Percentiles rank a stretch among this genome's conserved stretches.
phyloP scores from a whole-genome alignment of 1,140 invertebrate genomes.

The Anoplophora glabripennis region DNA sequence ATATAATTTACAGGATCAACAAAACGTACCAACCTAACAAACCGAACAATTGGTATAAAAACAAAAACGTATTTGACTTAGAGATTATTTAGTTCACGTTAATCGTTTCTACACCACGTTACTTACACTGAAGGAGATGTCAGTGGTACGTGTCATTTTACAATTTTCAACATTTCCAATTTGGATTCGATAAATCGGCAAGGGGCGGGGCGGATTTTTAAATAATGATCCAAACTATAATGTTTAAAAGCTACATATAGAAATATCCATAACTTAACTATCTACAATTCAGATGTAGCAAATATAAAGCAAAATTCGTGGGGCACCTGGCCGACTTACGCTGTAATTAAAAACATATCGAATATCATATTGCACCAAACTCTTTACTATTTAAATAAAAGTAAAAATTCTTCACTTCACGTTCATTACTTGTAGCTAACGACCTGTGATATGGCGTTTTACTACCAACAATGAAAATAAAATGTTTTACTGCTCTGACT shows the following conservation, averaged over 20 bases:
- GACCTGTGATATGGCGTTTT: neutral
- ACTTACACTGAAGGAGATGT: too few species aligned
- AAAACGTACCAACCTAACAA: constrained; percentile 29
- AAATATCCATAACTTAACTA: too few species aligned
- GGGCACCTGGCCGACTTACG: neutral
- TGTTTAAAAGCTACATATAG: too few species aligned
- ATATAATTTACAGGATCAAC: constrained; percentile 22
- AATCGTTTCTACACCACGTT: too few species aligned
- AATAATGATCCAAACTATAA: too few species aligned
- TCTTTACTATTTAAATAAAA: constrained; percentile 6
- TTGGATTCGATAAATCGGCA: too few species aligned
- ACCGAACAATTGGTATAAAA: constrained; percentile 12
- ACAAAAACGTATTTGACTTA: neutral
- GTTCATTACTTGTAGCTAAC: neutral
- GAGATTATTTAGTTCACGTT: too few species aligned
- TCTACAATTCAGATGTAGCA: too few species aligned
- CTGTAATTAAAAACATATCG: neutral
- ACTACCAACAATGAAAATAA: neutral
- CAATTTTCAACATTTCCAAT: too few species aligned
- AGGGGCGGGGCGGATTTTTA: too few species aligned
- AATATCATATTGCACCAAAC: constrained; percentile 34
- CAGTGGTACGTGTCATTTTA: too few species aligned
- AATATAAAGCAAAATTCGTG: too few species aligned
- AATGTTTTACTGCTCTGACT: neutral
- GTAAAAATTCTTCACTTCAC: constrained; percentile 3